Conservation (phyloP, 2,113 vertebrate species). For the Alligator mississippiensis region DNA sequence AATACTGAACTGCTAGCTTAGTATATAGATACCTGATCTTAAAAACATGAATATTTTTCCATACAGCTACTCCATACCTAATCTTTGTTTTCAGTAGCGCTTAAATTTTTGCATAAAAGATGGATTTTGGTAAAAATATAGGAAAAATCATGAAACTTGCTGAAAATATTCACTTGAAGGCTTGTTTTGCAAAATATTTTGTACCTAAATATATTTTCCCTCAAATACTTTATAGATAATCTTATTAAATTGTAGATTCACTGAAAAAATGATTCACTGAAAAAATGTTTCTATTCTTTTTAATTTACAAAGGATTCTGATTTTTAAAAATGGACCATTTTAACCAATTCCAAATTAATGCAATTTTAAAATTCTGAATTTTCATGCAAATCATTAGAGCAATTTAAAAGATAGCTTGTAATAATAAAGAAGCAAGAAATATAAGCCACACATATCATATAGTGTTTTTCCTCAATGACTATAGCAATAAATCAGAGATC, state of each 20-base stretch:
- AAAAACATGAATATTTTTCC: not conserved
- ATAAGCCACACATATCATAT: slow-evolving; percentile 12
- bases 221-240: not conserved
- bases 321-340: not conserved
- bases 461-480: slow-evolving; percentile 15
- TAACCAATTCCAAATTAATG: not conserved
- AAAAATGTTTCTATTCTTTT: not conserved
- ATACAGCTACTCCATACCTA: not conserved
- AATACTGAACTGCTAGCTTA: not conserved
- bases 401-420: not conserved
- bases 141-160: not conserved
- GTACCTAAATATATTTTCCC: not conserved
- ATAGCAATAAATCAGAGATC: not conserved
- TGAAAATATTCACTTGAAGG: not conserved
- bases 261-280: not conserved
- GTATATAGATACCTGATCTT: not conserved
- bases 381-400: not conserved
- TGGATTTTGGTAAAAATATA: not conserved
- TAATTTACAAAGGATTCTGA: not conserved
- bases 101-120: not conserved
- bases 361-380: not conserved
- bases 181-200: not conserved
- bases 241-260: not conserved
- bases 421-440: not conserved
- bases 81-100: not conserved